Evolutionary conservation across 1,140 invertebrate species (phyloP).

Genomic region (Aphaenogaster ashmeadi): DNA sequence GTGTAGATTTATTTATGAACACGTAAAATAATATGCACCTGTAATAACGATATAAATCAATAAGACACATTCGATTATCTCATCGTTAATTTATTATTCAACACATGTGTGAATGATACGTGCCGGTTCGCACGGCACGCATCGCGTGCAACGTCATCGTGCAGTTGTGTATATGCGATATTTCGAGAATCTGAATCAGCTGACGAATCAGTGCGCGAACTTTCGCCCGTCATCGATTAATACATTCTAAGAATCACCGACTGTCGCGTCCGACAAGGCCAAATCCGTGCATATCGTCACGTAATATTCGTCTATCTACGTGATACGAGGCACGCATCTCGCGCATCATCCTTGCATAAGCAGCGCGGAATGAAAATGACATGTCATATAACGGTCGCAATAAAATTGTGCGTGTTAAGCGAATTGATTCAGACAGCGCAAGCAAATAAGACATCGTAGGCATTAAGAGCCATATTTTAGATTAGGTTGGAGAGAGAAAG

Average conservation of each 20-base stretch:
- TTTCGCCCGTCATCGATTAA: conserved; percentile 8
- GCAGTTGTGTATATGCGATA: background rate
- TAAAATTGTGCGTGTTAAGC: conserved; percentile 13
- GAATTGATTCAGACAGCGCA: conserved; percentile 1
- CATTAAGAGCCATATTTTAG: background rate
- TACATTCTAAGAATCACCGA: conserved; percentile 19
- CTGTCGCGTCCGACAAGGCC: conserved; percentile 38
- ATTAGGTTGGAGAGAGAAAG: background rate
- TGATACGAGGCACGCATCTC: conserved; percentile 50
- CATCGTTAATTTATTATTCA: background rate
- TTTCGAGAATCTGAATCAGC: conserved; percentile 51
- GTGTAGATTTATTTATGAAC: background rate
- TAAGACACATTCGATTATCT: background rate
- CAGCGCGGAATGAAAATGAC: background rate
- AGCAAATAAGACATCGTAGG: background rate
- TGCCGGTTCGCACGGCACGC: conserved; percentile 33
- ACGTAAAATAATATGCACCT: background rate
- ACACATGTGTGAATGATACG: background rate
- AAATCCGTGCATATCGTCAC: conserved; percentile 22
- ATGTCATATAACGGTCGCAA: background rate
- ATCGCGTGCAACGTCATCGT: background rate
- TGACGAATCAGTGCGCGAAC: conserved; percentile 18
- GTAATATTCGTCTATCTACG: conserved; percentile 54
- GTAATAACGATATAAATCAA: background rate
- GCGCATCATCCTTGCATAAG: conserved; percentile 13